These are phyloP conservation scores for Pedetes capensis DNA, from an alignment of 2,113 vertebrate species.

Conservation along the genomic window DNA sequence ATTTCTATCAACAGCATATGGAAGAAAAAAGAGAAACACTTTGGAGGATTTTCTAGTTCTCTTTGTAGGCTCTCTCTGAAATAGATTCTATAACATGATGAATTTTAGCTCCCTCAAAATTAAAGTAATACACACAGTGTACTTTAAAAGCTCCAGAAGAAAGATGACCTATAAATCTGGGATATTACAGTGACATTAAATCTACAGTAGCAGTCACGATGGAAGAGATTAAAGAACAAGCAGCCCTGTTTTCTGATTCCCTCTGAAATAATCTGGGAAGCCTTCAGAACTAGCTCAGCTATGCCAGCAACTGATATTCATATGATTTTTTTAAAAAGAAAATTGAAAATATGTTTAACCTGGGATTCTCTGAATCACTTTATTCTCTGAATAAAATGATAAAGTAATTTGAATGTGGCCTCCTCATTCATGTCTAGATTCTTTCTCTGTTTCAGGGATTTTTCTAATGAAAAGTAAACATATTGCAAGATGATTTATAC, in stretches of 20 bases:
- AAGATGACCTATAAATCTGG: slow-evolving; percentile 37
- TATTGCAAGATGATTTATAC: not conserved
- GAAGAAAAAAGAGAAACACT: slow-evolving; percentile 32
- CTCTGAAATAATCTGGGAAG: slow-evolving; percentile 18
- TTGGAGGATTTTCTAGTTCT: slow-evolving; percentile 26
- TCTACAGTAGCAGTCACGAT: slow-evolving; percentile 8
- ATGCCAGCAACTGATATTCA: not conserved
- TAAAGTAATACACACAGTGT: slow-evolving; percentile 48
- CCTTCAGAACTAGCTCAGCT: not conserved
- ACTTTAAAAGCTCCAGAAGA: slow-evolving; percentile 46
- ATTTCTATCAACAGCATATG: not conserved
- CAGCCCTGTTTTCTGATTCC: not conserved
- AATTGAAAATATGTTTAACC: slow-evolving; percentile 31
- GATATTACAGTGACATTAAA: slow-evolving; percentile 26
- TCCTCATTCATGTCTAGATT: not conserved
- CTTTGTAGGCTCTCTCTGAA: slow-evolving; percentile 44
- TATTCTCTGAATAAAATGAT: slow-evolving; percentile 13
- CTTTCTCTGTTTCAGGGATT: not conserved
- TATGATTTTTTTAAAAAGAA: slow-evolving; percentile 27
- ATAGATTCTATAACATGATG: slow-evolving; percentile 27
- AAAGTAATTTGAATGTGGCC: not conserved
- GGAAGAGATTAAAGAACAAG: slow-evolving; percentile 48
- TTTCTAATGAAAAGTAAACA: not conserved
- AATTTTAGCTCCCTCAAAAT: slow-evolving; percentile 57
- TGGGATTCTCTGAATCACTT: not conserved